Conservation (phyloP, 2,888 invertebrate genomes). For the Cerastoderma edule region DNA sequence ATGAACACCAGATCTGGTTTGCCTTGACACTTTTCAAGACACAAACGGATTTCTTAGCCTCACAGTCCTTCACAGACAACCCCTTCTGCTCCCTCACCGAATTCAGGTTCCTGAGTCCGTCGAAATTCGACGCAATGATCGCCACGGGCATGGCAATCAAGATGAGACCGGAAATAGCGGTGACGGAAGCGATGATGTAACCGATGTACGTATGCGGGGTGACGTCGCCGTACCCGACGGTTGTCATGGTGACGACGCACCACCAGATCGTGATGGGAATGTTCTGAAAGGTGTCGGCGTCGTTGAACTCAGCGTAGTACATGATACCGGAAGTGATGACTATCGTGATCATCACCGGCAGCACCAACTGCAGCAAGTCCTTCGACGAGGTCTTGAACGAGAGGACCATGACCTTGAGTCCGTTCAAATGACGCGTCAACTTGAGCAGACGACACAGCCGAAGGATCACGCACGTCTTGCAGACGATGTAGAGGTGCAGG, state of each 20-base stretch:
- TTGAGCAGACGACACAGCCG: slow-evolving; percentile 49
- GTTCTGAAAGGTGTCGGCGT: slow-evolving; percentile 55
- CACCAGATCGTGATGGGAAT: slow-evolving; percentile 74
- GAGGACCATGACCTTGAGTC: slow-evolving; percentile 68
- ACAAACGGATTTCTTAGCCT: no score
- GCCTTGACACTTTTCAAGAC: no score
- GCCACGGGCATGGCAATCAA: slow-evolving; percentile 70
- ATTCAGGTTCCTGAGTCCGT: slow-evolving; percentile 56
- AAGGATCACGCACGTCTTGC: slow-evolving; percentile 33
- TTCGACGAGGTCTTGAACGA: slow-evolving; percentile 68
- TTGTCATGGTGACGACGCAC: slow-evolving; percentile 77
- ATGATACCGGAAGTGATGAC: slow-evolving; percentile 73
- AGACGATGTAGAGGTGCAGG: slow-evolving; percentile 27
- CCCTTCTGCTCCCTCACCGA: slow-evolving; percentile 33
- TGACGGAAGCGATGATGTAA: slow-evolving; percentile 61
- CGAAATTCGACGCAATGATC: slow-evolving; percentile 70
- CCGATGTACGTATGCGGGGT: slow-evolving; percentile 60
- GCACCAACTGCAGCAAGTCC: slow-evolving; percentile 69
- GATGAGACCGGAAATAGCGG: slow-evolving; percentile 65
- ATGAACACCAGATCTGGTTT: no score
- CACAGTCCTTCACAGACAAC: no score
- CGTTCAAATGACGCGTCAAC: slow-evolving; percentile 33
- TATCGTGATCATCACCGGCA: slow-evolving; percentile 69
- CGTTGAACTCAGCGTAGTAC: slow-evolving; percentile 67
- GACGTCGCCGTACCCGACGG: slow-evolving; percentile 75